phyloP scores from a whole-genome alignment of 2,113 vertebrate species.

The Columbina picui region DNA sequence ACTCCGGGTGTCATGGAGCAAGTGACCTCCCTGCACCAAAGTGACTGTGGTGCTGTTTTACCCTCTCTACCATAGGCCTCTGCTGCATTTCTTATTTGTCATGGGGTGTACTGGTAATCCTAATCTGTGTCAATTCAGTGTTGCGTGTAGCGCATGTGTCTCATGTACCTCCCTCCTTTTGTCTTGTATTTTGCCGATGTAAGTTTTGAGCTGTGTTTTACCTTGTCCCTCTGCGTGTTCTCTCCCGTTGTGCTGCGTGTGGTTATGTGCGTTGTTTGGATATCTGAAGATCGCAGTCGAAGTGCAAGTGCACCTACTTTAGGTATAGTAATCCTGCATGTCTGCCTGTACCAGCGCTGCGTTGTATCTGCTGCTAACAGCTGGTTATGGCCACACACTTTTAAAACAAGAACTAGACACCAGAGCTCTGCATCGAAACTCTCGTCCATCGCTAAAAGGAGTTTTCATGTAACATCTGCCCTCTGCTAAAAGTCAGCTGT shows the following conservation, averaged over 20 bases:
- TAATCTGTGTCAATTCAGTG: not conserved
- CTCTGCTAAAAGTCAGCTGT: constrained; percentile 35
- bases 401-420: not conserved
- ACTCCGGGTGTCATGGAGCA: not conserved
- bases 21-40: not conserved
- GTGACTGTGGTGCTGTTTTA: not conserved
- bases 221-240: constrained; percentile 80
- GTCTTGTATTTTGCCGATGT: not conserved
- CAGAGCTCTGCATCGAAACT: not conserved
- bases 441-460: not conserved
- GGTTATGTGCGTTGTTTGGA: constrained; percentile 82
- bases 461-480: not conserved
- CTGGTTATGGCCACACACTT: constrained; percentile 9
- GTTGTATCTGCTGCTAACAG: constrained; percentile 38
- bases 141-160: not conserved
- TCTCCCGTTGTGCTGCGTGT: constrained; percentile 82
- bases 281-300: constrained; percentile 92
- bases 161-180: not conserved
- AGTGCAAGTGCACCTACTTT: constrained; percentile 93
- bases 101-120: not conserved
- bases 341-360: constrained; percentile 48
- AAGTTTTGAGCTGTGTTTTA: constrained; percentile 76
- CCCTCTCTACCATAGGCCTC: not conserved
- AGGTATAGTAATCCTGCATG: constrained; percentile 89
- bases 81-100: not conserved